phyloP scores from a whole-genome alignment of 2,888 invertebrate species.

The Stenchaetothrips biformis region DNA sequence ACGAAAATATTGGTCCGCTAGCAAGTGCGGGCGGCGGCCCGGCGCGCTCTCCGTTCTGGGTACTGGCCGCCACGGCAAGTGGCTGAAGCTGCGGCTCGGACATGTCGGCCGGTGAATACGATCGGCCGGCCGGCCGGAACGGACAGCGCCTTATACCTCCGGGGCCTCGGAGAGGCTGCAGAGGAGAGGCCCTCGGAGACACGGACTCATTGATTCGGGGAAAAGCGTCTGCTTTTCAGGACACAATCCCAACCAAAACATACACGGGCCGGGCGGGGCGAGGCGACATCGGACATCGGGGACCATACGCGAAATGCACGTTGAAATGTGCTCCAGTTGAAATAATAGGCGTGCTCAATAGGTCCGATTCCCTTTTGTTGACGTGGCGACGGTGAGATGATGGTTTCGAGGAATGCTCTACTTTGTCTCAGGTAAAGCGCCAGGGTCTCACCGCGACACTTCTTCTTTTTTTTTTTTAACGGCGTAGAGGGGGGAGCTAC shows the following conservation, averaged over 20 bases:
- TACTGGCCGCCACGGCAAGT: no score
- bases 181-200: neutral
- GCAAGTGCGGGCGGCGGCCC: no score
- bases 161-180: neutral
- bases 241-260: slow-evolving; percentile 24
- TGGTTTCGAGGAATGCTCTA: neutral
- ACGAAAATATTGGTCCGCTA: no score
- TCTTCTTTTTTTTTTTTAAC: no score
- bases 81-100: no score
- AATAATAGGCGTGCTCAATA: slow-evolving; percentile 12
- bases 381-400: neutral
- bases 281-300: neutral
- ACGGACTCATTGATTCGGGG: neutral
- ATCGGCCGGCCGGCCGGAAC: no score
- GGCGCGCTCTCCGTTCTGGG: no score
- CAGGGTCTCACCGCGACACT: no score
- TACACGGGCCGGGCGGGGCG: neutral
- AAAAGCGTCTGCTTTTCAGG: slow-evolving; percentile 21
- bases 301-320: neutral
- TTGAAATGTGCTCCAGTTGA: slow-evolving; percentile 15
- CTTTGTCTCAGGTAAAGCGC: no score
- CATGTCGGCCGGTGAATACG: no score
- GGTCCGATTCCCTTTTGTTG: neutral
- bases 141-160: no score
- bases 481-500: no score